Evolutionary conservation across 2,888 invertebrate genomes (phyloP).

Genomic region (Brenthis hecate): DNA sequence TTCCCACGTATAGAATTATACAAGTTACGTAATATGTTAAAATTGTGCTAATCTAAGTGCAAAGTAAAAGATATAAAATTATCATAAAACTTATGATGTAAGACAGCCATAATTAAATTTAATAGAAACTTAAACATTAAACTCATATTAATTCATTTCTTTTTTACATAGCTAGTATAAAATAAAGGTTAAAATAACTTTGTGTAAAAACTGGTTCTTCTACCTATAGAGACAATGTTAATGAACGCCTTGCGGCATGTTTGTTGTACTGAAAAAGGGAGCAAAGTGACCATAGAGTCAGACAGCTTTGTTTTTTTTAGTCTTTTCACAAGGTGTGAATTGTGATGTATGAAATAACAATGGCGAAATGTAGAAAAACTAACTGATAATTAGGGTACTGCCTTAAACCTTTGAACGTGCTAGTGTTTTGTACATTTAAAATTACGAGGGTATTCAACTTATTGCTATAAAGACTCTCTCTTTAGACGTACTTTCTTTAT

Average conservation of each 20-base stretch:
- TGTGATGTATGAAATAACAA: conserved; percentile 1
- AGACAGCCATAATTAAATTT: no score
- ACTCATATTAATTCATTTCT: background rate
- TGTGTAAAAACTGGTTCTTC: background rate
- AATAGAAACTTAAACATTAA: no score
- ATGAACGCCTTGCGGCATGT: conserved; percentile 6
- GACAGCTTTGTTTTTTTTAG: conserved; percentile 2
- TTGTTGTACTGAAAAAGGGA: conserved; percentile 1
- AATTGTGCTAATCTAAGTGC: no score
- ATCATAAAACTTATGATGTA: no score
- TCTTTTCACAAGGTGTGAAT: background rate
- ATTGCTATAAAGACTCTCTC: no score
- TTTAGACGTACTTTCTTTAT: no score
- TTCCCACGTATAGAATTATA: background rate
- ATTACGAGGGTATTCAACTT: no score
- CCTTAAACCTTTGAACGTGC: background rate
- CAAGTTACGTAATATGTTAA: no score
- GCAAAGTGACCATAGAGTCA: conserved; percentile 4
- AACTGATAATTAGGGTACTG: background rate
- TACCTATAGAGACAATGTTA: background rate
- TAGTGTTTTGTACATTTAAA: no score
- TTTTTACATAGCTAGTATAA: background rate
- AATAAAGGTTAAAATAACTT: background rate
- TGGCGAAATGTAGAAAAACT: background rate
- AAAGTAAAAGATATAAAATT: no score